Evolutionary conservation across 2,113 vertebrate species (phyloP), one percentile per base, ranked within the genome.

Genomic region (Eonycteris spelaea): DNA sequence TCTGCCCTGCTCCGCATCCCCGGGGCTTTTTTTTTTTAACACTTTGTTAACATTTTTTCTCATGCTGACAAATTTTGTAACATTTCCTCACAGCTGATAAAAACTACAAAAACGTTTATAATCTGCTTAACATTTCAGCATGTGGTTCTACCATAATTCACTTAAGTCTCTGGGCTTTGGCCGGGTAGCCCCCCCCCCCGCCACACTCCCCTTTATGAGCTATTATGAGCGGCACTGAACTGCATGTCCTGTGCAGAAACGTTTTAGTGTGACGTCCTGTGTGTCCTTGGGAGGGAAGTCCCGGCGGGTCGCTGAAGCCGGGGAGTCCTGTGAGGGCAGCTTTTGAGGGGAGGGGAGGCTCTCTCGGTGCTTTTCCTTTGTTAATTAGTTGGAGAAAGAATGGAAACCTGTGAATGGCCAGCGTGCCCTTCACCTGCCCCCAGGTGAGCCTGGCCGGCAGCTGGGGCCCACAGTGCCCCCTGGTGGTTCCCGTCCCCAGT

Each of bases 81-180:
- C 55, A 30, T 40, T 61, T 30, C 28, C 55, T 59, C 24, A 10
- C 3, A 3, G 10, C 5, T 22, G 33, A 2, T 2, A 12, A 38
- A 59, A 43, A 35, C 24, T 8, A 1, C 3, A 0, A 0, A 15
- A 13, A 2, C 0, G 5, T 24, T 8, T 2, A 0, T 1, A 4
- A 10, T 0, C 57, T 15, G n/a, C n/a, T 22, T 28, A 0, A 15
- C 19, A 0, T 3, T 40, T 21, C 5, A 1, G 12, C 43, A 30
- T 1, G 9, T 15, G 40, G 19, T 30, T 22, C 1, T 12, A 0
- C 45, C 13, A 0, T 30, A 3, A 3, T 33, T 2, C 18, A 9
- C 30, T 11, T 2, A 19, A 10, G 59, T 8, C 2, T 19, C 5
- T 45, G 0, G 7, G 9, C n/a, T 6, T 6, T 15, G 26, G 11